A percentile compares a stretch with the other conserved stretches of the same genome.
These are phyloP conservation scores for Drosophila sp. DNA, from an alignment of 1,140 invertebrate species.

Conservation along the genomic window DNA sequence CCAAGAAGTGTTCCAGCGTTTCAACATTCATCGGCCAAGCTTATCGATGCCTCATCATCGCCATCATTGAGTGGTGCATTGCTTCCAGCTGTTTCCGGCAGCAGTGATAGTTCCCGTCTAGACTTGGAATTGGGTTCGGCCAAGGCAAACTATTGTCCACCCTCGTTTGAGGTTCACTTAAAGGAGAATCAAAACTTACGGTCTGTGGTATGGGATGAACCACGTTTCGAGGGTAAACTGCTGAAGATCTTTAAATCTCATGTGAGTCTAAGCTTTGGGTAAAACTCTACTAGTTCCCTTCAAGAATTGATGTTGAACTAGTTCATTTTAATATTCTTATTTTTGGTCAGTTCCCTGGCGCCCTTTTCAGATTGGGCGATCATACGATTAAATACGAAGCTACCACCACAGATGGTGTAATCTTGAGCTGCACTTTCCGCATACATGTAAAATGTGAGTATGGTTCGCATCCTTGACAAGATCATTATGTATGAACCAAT, in stretches of 20 bases:
- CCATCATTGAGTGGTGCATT: not conserved
- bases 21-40: constrained; percentile 12
- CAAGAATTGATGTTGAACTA: not conserved
- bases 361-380: constrained; percentile 85
- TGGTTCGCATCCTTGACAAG: not conserved
- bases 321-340: not conserved
- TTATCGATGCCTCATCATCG: constrained; percentile 3
- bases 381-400: constrained; percentile 87
- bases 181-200: constrained; percentile 84
- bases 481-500: not conserved
- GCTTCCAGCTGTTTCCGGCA: not conserved
- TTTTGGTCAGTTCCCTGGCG: constrained; percentile 85
- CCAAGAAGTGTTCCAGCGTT: constrained; percentile 5
- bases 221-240: constrained; percentile 86
- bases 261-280: constrained; percentile 81
- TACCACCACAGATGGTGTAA: constrained; percentile 86
- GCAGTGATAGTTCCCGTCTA: constrained; percentile 31
- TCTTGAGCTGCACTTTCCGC: constrained; percentile 86
- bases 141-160: constrained; percentile 84
- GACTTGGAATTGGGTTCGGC: constrained; percentile 48
- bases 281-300: not conserved
- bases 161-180: constrained; percentile 86
- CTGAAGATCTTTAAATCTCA: constrained; percentile 86
- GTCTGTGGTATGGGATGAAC: constrained; percentile 88
- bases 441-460: constrained; percentile 85